Evolutionary conservation across 2,888 invertebrate genomes (phyloP), one percentile per base, ranked within the genome.

Genomic region (Aethes cnicana): DNA sequence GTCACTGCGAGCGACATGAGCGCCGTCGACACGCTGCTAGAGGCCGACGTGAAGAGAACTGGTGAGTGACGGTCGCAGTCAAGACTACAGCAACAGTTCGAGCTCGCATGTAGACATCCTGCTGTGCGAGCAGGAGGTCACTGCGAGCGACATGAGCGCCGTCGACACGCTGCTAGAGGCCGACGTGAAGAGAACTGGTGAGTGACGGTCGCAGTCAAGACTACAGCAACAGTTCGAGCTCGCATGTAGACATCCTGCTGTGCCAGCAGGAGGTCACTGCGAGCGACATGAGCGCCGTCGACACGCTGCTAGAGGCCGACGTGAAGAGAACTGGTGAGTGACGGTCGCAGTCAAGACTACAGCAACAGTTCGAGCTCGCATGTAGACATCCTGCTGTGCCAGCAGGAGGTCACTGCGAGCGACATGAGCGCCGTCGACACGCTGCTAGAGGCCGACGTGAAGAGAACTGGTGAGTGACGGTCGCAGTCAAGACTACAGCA

Each of bases 231-330:
- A n/a, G n/a, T n/a, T n/a, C n/a, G n/a, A n/a, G n/a, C n/a, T n/a
- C 97, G 0, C 97, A 96, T 68, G 99, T 99, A 63, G 99, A 92
- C 64, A 96, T 99, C 52, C 88, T 99, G 52, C 94, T 98, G 68
- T 99, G 99, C 78, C 99, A 99, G 87, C 99, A 96, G 92, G 99
- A 99, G 91, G 98, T 99, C 17, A 94, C 97, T 0, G 98, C 98
- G 3, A 98, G 98, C 72, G 96, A 97, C 62, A 94, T 95, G 47
- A 94, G 96, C 6, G 98, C 99, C 0, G 97, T 99, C 1, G 95
- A 97, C 56, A 96, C 97, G 0, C 96, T 99, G 7, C 86, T 99
- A 4, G 96, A 96, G 58, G 96, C 99, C 0, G 99, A 99, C 83
- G 94, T 94, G 5, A 97, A 97, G 76, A 92, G 99, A 54, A 94